Conservation (phyloP, 2,888 invertebrate species). For the Rotaria magnacalcarata region DNA sequence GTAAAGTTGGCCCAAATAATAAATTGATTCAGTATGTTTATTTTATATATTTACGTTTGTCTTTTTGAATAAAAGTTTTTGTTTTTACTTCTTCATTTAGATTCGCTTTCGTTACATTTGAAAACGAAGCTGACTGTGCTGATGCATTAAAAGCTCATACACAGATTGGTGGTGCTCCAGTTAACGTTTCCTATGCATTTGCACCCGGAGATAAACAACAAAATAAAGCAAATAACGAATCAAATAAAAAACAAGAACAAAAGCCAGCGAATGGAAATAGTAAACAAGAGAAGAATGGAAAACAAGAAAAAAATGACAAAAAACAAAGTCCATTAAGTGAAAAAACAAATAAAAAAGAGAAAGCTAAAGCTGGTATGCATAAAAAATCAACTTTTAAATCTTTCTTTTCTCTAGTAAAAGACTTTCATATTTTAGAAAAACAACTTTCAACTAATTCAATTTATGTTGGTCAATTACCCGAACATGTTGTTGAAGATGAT, state of each 20-base stretch:
- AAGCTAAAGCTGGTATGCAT: background rate
- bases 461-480: constrained; percentile 29
- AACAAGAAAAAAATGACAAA: background rate
- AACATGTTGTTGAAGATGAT: constrained; percentile 5
- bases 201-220: background rate
- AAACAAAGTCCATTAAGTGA: background rate
- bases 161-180: constrained; percentile 17
- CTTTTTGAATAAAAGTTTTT: background rate
- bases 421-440: background rate
- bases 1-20: constrained; percentile 19
- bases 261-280: background rate
- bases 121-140: background rate
- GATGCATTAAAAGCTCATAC: background rate
- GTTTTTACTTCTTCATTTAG: background rate
- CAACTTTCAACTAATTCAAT: constrained; percentile 10
- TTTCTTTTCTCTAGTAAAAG: background rate
- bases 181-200: background rate
- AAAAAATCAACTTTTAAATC: background rate
- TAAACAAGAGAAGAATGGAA: background rate
- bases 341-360: background rate
- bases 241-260: constrained; percentile 18
- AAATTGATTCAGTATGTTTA: background rate
- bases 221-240: background rate
- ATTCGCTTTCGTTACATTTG: constrained; percentile 29
- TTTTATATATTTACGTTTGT: background rate